Conservation (phyloP, 2,797 vertebrate species). For the Leuciscus waleckii region DNA sequence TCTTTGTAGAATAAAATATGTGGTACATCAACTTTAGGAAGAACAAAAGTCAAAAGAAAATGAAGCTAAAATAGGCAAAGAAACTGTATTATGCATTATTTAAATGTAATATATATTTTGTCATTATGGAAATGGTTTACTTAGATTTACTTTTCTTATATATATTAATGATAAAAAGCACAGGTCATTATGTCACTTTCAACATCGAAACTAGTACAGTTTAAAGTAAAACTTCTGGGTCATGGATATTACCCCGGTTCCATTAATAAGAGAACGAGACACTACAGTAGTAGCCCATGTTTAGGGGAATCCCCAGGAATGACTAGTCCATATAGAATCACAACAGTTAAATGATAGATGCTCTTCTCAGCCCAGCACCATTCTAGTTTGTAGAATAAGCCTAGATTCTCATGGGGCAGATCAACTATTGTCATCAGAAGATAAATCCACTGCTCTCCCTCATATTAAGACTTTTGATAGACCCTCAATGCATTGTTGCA, state of each 20-base stretch:
- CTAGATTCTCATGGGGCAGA: neutral
- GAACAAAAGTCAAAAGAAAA: neutral
- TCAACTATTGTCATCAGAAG: neutral
- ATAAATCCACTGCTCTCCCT: neutral
- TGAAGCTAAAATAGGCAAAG: neutral
- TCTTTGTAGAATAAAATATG: neutral
- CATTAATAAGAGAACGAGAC: neutral
- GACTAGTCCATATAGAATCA: neutral
- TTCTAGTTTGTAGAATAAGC: neutral
- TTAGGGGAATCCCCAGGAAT: neutral
- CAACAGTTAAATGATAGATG: neutral
- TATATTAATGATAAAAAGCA: neutral
- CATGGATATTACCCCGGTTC: neutral
- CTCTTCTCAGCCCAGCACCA: neutral
- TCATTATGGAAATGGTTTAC: neutral
- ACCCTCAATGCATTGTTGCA: neutral
- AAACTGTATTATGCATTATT: neutral
- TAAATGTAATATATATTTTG: neutral
- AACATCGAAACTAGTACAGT: neutral
- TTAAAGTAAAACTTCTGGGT: neutral
- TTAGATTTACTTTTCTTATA: neutral
- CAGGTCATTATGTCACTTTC: neutral
- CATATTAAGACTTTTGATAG: neutral
- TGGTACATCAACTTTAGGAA: neutral
- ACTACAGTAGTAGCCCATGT: neutral